These are phyloP conservation scores for Prenolepis imparis DNA, from an alignment of 2,888 invertebrate genomes.

Conservation along the genomic window DNA sequence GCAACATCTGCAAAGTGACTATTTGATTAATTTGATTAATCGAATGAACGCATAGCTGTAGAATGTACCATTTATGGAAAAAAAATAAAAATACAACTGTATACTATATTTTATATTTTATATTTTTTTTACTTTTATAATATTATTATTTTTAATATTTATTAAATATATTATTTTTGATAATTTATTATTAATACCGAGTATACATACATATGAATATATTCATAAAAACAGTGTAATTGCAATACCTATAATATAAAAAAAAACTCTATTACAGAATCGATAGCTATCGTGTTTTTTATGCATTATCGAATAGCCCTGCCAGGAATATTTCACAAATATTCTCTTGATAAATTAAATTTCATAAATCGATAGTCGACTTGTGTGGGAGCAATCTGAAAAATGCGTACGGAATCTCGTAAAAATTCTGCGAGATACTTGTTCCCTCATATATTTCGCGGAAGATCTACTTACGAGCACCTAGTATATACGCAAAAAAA, in stretches of 20 bases:
- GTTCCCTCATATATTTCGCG: neutral
- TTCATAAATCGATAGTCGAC: constrained; percentile 38
- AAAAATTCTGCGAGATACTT: constrained; percentile 41
- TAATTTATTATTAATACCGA: neutral
- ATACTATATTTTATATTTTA: too few relatives aligned
- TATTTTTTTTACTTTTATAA: too few relatives aligned
- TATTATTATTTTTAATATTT: too few relatives aligned
- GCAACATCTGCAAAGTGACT: neutral
- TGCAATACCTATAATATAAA: neutral
- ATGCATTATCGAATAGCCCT: constrained; percentile 9
- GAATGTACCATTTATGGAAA: neutral
- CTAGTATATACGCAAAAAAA: constrained; percentile 16
- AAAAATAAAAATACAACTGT: neutral
- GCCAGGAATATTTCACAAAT: constrained; percentile 18
- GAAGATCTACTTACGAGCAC: constrained; percentile 40
- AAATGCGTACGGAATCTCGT: constrained; percentile 36
- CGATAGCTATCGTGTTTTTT: neutral
- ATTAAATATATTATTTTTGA: neutral
- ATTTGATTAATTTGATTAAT: constrained; percentile 17
- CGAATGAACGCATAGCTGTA: neutral
- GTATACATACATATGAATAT: neutral
- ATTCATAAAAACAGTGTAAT: neutral
- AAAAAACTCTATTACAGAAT: neutral
- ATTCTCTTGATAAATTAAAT: constrained; percentile 41
- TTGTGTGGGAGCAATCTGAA: constrained; percentile 45